phyloP scores from a whole-genome alignment of 2,113 vertebrate genomes.

The Odocoileus virginianus region DNA sequence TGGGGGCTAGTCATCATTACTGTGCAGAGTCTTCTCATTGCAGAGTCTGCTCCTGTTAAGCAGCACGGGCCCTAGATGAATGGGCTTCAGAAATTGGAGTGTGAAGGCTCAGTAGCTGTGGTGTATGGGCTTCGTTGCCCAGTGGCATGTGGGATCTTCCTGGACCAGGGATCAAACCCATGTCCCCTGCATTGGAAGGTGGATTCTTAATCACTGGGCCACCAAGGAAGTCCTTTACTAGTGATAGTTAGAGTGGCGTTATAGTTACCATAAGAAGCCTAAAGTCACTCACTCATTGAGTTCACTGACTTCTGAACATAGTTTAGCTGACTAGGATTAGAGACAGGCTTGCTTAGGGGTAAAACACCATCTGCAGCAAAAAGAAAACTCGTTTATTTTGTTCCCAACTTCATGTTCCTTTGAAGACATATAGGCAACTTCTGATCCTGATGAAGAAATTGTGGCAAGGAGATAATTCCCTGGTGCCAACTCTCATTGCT shows the following conservation, averaged over 20 bases:
- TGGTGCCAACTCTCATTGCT: constrained; percentile 32
- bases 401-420: neutral
- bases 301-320: constrained; percentile 17
- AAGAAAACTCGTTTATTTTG: constrained; percentile 15
- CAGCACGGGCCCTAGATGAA: neutral
- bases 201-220: neutral
- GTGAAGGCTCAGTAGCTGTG: neutral
- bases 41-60: neutral
- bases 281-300: neutral
- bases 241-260: neutral
- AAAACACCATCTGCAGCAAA: neutral
- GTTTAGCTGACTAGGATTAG: neutral
- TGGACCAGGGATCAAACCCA: neutral
- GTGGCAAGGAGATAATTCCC: constrained; percentile 33
- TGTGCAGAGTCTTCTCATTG: too few relatives aligned
- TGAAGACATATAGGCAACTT: constrained; percentile 25
- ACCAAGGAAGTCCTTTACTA: neutral
- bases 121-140: neutral
- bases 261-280: neutral
- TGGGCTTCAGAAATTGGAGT: neutral
- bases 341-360: neutral
- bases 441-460: constrained; percentile 44
- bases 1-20: neutral
- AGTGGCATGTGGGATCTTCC: neutral
- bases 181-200: neutral